Evolutionary conservation across 2,888 invertebrate species (phyloP).

Genomic region (Opisthograptis luteolata): DNA sequence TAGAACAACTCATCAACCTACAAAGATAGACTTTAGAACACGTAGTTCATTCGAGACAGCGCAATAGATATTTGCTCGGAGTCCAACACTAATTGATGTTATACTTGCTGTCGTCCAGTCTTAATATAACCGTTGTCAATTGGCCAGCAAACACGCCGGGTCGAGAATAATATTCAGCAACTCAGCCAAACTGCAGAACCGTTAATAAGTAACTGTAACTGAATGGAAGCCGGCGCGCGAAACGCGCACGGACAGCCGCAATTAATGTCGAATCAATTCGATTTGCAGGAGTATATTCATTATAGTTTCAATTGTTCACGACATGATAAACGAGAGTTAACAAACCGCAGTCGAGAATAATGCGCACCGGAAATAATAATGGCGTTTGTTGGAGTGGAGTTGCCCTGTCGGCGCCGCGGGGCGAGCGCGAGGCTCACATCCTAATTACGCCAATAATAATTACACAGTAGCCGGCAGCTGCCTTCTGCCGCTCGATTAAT

Average conservation of each 20-base stretch:
- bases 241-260: slow-evolving; percentile 60
- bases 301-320: slow-evolving; percentile 73
- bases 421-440: slow-evolving; percentile 67
- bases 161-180: slow-evolving; percentile 45
- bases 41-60: slow-evolving; percentile 55
- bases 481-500: slow-evolving; percentile 60
- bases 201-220: slow-evolving; percentile 66
- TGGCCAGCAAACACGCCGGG: slow-evolving; percentile 48
- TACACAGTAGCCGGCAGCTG: slow-evolving; percentile 73
- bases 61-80: slow-evolving; percentile 43
- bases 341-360: slow-evolving; percentile 70
- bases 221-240: slow-evolving; percentile 42
- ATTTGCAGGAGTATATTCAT: slow-evolving; percentile 58
- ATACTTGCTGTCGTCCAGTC: slow-evolving; percentile 34
- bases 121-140: slow-evolving; percentile 43
- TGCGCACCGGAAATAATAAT: slow-evolving; percentile 80
- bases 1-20: slow-evolving; percentile 40
- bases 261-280: slow-evolving; percentile 77
- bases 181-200: slow-evolving; percentile 57
- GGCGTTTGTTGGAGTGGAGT: slow-evolving; percentile 63
- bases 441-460: slow-evolving; percentile 83
- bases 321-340: slow-evolving; percentile 73
- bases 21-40: slow-evolving; percentile 66
- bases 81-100: slow-evolving; percentile 49
- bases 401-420: slow-evolving; percentile 69